Conservation (phyloP, 23 tunicate species). For the Styela plicata region DNA sequence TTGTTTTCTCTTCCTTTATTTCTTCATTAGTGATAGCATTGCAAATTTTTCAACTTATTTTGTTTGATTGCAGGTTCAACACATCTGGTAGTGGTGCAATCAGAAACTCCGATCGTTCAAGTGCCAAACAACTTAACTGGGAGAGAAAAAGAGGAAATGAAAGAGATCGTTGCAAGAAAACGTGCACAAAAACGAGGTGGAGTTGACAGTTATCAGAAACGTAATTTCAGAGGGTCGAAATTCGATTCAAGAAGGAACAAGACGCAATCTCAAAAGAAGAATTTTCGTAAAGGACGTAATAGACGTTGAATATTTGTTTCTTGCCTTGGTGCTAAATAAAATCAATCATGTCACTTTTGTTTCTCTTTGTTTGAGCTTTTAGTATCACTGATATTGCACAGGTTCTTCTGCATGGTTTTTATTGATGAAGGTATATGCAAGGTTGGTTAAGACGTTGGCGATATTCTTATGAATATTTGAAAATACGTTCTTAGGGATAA, state of each 20-base stretch:
- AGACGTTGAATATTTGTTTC: not conserved
- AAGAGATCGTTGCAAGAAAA: constrained; percentile 48
- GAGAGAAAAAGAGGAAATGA: constrained; percentile 53
- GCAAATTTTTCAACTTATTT: no score
- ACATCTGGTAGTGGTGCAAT: constrained; percentile 40
- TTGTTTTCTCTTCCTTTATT: no score
- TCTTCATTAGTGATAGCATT: no score
- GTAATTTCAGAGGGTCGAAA: not conserved
- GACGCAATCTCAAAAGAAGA: not conserved
- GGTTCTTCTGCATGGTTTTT: no score
- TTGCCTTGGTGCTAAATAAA: not conserved
- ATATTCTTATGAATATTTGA: no score
- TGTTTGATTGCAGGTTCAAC: constrained; percentile 46
- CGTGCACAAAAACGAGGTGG: constrained; percentile 3
- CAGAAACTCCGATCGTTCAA: constrained; percentile 39
- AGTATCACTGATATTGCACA: no score
- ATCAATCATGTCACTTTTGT: not conserved
- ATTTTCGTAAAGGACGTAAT: not conserved
- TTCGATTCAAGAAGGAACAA: not conserved
- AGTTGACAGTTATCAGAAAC: not conserved
- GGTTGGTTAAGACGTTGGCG: no score
- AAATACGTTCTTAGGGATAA: no score
- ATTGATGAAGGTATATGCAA: no score
- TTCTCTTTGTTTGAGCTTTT: not conserved
- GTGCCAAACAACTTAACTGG: constrained; percentile 64